Evolutionary conservation across 2,888 invertebrate genomes (phyloP), one percentile per base, ranked within the genome.

Genomic region (Altica lythri): DNA sequence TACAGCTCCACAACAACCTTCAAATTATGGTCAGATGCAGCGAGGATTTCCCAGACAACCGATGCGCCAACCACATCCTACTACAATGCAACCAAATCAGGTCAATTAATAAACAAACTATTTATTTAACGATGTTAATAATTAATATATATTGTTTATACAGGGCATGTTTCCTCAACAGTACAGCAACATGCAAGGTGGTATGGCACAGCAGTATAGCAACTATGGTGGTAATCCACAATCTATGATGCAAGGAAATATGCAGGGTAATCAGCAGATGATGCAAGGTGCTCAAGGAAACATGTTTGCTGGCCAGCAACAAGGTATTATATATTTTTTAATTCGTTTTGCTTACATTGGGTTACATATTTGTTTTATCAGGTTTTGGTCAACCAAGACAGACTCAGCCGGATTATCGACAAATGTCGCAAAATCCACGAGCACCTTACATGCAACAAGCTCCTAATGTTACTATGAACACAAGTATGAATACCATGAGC

Each of bases 391-490:
- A 80, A 63, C 80, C 81, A 55, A 78, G 79, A 4, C 66, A 79
- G 71, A 67, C 67, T 16, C 74, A 77, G 53, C 71, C 75, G 1
- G 76, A 77, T 60, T 76, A 76, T 59, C 65, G 75, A 30, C 73
- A 72, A 43, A 73, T 77, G 74, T 66, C 67, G 2, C 74, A 75
- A 54, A 66, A 69, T 47, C 73, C 75, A 1, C 61, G 86, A 27
- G 83, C 86, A 1, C 84, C 85, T 27, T 87, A 87, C 65, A 83
- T 87, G 79, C 88, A 88, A 78, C 75, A 75, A 71, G 88, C 90
- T 2, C 91, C 92, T 1, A 92, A 92, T 72, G 92, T 92, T 1
- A 90, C 91, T 1, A 92, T 92, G 92, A 89, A 88, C 53, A 80
- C 85, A 2, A 90, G 89, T 9, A 90, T 91, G 90, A 87, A 86